These are phyloP conservation scores for Brachionus plicatilis DNA, from an alignment of 1,140 invertebrate genomes.

Conservation along the genomic window DNA sequence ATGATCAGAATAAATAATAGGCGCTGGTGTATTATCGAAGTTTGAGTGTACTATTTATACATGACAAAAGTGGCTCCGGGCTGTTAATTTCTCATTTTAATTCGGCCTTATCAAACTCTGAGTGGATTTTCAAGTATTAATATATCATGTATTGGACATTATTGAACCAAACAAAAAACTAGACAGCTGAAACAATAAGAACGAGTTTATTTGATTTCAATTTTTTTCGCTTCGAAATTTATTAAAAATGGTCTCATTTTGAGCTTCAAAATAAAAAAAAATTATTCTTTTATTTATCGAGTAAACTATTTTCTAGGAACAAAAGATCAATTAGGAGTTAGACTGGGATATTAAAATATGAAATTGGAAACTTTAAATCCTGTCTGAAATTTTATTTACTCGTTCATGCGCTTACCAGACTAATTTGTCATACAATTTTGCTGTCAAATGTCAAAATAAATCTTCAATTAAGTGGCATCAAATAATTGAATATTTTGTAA, in stretches of 20 bases:
- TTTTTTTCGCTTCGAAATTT: neutral
- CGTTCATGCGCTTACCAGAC: neutral
- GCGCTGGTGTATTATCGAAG: neutral
- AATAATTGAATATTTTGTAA: neutral
- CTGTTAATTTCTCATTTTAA: neutral
- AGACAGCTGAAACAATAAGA: slow-evolving; percentile 29
- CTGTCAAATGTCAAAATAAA: neutral
- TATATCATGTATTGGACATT: neutral
- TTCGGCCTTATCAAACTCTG: neutral
- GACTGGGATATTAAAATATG: neutral
- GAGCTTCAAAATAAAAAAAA: neutral
- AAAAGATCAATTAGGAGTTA: neutral
- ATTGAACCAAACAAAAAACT: neutral
- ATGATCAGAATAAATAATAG: neutral
- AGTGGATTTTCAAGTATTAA: neutral
- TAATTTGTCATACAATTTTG: neutral
- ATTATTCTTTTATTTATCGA: neutral
- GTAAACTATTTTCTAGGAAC: neutral
- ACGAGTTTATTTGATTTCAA: neutral
- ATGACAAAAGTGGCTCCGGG: neutral
- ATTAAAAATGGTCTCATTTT: neutral
- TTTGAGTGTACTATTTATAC: neutral
- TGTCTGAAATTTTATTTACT: neutral
- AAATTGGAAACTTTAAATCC: neutral
- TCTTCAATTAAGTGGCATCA: neutral